Base-by-base conservation (phyloP, 2,888 invertebrate species). In the Rotaria sp. region DNA sequence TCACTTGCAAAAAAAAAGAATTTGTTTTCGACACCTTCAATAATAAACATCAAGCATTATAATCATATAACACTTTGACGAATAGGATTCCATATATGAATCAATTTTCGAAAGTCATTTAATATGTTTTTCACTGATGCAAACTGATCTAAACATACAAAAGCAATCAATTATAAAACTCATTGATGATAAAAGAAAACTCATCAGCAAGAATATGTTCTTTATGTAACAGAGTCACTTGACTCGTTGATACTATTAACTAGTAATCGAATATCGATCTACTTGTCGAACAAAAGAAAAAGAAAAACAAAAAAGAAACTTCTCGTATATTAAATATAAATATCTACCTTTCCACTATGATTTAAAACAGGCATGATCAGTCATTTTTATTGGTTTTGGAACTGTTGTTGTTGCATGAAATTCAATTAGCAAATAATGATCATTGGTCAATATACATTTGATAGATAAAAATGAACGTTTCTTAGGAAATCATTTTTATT, bases 281-380 rank as follows among this genome's bases (percentile, higher is more conserved):
- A 84, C 48, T 87, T 7, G 30, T 84, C 84, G 87, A n/a, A n/a
- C n/a, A n/a, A n/a, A n/a, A n/a, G n/a, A n/a, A n/a, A n/a, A n/a
- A n/a, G n/a, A n/a, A 84, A n/a, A 84, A 57, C 5, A 26, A 87
- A 41, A 85, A 1, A 24, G 11, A 57, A 57, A 11, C 13, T 48
- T 48, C 5, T 5, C 84, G 8, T 84, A 30, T 84, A 41, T 18
- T 3, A 35, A 52, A 21, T 41, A 24, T 11, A 26, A n/a, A 38
- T 50, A 86, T 35, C 80, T 75, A 94, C 94, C 92, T 96, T 95
- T n/a, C 96, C 96, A 85, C 94, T 95, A 74, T 97, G 93, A 92
- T n/a, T 97, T 97, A 91, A 97, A 96, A 91, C 95, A 97, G 1
- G 95, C 94, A 89, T 96, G 94, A 90, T 95, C 95, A 84, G 96